These are phyloP conservation scores for Luehdorfia chinensis DNA, from an alignment of 1,140 invertebrate genomes.

Conservation along the genomic window DNA sequence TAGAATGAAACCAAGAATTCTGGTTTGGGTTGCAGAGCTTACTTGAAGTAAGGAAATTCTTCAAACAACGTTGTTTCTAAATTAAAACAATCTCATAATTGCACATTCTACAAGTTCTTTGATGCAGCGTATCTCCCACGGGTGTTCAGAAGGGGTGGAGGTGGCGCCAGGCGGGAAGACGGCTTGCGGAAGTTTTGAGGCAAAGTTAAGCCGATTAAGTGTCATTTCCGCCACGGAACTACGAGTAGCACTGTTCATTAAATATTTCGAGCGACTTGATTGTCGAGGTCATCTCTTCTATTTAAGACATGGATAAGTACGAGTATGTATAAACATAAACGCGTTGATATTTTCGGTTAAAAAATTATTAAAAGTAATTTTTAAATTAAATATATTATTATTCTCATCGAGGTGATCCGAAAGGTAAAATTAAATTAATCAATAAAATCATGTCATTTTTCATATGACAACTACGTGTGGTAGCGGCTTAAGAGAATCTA, in stretches of 20 bases:
- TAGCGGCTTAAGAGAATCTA: too few relatives aligned
- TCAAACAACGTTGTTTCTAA: constrained; percentile 73
- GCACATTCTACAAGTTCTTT: constrained; percentile 73
- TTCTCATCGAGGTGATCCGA: too few relatives aligned
- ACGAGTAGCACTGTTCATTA: constrained; percentile 75
- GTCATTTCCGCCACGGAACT: constrained; percentile 72
- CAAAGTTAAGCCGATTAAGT: constrained; percentile 75
- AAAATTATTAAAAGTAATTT: not conserved
- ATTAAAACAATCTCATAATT: constrained; percentile 77
- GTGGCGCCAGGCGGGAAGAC: constrained; percentile 23
- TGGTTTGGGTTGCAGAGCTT: constrained; percentile 61
- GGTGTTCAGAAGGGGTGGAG: constrained; percentile 20
- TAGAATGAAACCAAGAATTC: constrained; percentile 68
- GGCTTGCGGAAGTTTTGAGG: constrained; percentile 63
- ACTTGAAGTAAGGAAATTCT: constrained; percentile 65
- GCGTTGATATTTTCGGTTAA: too few relatives aligned
- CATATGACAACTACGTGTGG: too few relatives aligned
- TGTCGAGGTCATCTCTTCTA: constrained; percentile 54
- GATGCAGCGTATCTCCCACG: constrained; percentile 52
- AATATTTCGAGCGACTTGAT: constrained; percentile 73
- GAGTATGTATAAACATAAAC: too few relatives aligned
- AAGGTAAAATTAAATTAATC: too few relatives aligned
- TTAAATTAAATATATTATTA: too few relatives aligned
- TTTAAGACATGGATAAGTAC: constrained; percentile 53
- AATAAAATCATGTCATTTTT: too few relatives aligned